These are phyloP conservation scores for Siderastrea siderea DNA, from an alignment of 92 coral and sea anemone species.

Conservation along the genomic window DNA sequence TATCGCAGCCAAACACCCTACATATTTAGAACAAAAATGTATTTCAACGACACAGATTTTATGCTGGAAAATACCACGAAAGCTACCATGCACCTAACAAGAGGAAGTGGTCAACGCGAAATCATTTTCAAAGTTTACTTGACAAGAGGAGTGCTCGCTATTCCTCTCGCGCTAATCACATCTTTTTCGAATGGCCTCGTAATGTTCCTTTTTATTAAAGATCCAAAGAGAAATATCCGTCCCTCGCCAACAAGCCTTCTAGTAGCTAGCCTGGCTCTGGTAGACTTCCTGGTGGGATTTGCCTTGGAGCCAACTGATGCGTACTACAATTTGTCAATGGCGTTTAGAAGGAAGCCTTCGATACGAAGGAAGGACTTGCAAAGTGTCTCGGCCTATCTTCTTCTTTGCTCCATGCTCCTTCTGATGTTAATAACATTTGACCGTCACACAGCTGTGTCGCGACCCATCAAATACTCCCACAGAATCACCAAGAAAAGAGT, in stretches of 20 bases:
- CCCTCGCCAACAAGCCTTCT: slow-evolving; percentile 71
- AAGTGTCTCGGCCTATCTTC: slow-evolving; percentile 73
- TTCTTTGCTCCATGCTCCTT: slow-evolving; percentile 74
- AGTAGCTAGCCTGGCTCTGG: slow-evolving; percentile 74
- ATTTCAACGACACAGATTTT: slow-evolving; percentile 9
- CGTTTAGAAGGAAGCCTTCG: slow-evolving; percentile 25
- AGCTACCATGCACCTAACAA: neutral
- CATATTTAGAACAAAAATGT: neutral
- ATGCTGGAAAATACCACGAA: neutral
- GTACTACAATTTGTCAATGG: slow-evolving; percentile 54
- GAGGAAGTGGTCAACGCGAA: neutral
- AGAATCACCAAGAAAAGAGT: slow-evolving; percentile 57
- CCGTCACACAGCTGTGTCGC: slow-evolving; percentile 66
- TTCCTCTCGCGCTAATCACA: slow-evolving; percentile 71
- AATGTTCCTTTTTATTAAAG: slow-evolving; percentile 57
- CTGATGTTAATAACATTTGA: slow-evolving; percentile 76
- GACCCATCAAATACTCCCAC: slow-evolving; percentile 52
- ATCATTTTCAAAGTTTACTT: slow-evolving; percentile 49
- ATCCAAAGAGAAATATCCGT: slow-evolving; percentile 73
- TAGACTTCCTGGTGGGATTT: slow-evolving; percentile 75
- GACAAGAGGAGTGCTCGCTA: slow-evolving; percentile 65
- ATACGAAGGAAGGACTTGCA: slow-evolving; percentile 61
- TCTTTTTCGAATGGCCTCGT: slow-evolving; percentile 78
- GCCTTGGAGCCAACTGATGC: slow-evolving; percentile 78
- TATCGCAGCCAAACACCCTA: neutral